A percentile compares a stretch with the other conserved stretches of the same genome.
Evolutionary conservation across 2,797 vertebrate species (phyloP).

Genomic region (Eremophila alpestris): DNA sequence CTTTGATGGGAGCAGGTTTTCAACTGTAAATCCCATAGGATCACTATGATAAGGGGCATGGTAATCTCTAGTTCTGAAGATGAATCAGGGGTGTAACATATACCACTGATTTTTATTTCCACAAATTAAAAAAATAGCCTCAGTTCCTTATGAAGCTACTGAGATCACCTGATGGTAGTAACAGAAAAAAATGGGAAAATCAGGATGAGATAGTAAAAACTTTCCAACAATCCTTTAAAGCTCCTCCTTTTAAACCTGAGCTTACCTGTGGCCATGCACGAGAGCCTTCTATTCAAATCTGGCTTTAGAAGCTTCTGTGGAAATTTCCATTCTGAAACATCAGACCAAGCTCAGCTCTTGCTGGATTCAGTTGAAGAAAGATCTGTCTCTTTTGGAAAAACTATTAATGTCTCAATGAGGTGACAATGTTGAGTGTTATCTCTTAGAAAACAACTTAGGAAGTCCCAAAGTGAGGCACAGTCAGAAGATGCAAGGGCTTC

Average conservation of each 20-base stretch:
- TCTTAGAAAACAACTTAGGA: background rate
- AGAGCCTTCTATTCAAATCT: background rate
- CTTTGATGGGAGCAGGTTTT: background rate
- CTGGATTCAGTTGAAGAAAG: background rate
- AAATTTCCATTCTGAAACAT: slow-evolving; percentile 40
- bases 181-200: background rate
- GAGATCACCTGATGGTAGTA: background rate
- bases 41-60: no score
- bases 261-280: fast-evolving
- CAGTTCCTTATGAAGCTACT: background rate
- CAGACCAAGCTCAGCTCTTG: background rate
- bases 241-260: background rate
- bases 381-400: background rate
- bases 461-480: background rate
- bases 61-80: background rate
- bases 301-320: background rate
- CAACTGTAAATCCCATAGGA: background rate
- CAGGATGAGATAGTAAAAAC: background rate
- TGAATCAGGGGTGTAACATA: background rate
- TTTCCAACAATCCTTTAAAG: background rate
- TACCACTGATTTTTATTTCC: background rate
- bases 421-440: background rate
- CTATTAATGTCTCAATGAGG: background rate
- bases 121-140: background rate
- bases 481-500: background rate